Conservation (phyloP, 1,140 invertebrate species). For the Dreissena rostriformis region DNA sequence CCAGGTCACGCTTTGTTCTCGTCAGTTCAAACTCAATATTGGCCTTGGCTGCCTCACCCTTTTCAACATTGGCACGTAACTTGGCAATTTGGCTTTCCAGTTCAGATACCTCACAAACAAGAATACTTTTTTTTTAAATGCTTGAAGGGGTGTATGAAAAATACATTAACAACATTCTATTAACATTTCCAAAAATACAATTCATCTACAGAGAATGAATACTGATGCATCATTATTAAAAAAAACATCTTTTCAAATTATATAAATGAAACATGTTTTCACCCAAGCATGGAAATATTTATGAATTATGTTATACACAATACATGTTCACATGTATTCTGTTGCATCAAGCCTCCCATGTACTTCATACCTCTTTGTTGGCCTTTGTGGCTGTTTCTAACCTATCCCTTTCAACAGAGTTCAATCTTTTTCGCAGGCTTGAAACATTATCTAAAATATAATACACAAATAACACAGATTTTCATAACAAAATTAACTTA, state of each 20-base stretch:
- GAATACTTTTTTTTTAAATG: not conserved
- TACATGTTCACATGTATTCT: no score
- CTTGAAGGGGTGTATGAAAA: not conserved
- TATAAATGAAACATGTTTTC: no score
- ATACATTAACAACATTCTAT: not conserved
- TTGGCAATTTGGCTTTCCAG: conserved; percentile 58
- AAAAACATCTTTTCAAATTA: not conserved
- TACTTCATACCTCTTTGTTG: conserved; percentile 61
- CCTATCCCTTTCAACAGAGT: conserved; percentile 60
- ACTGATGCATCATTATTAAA: not conserved
- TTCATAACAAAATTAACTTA: no score
- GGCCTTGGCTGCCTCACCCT: conserved; percentile 56
- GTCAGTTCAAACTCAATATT: conserved; percentile 64
- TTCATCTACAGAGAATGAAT: not conserved
- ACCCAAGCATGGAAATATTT: no score
- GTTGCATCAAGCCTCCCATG: no score
- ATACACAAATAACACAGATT: no score
- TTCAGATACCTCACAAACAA: conserved; percentile 34
- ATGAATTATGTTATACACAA: no score
- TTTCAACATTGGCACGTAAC: conserved; percentile 57
- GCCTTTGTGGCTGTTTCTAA: conserved; percentile 54
- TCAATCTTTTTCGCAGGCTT: conserved; percentile 56
- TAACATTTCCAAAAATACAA: not conserved
- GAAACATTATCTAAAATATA: conserved; percentile 59
- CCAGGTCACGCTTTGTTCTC: conserved; percentile 53